phyloP scores from a whole-genome alignment of 1,140 invertebrate species.

The Zaprionus kolodkinae region DNA sequence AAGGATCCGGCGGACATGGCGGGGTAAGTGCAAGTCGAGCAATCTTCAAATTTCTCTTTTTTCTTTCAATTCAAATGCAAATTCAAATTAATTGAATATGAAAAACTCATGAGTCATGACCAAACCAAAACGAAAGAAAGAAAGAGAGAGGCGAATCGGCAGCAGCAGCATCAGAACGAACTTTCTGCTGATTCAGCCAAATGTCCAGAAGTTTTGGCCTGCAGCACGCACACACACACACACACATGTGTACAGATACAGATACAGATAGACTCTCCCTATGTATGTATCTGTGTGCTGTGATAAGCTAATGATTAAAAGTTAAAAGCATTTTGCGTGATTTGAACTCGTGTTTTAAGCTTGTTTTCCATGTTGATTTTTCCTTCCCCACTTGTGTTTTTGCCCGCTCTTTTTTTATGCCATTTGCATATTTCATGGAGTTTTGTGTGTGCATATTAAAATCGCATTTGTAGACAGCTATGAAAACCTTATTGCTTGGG shows the following conservation, averaged over 20 bases:
- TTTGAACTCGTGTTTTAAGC: neutral
- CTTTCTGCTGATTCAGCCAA: conserved; percentile 1
- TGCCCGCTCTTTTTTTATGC: conserved; percentile 18
- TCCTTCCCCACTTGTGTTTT: neutral
- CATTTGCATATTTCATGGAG: conserved; percentile 50
- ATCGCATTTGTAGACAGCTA: conserved; percentile 33
- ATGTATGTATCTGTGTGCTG: neutral
- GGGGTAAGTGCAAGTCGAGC: conserved; percentile 82
- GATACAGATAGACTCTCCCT: neutral
- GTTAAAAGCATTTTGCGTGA: conserved; percentile 6
- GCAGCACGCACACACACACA: neutral
- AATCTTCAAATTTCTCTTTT: neutral
- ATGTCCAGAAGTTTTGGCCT: neutral
- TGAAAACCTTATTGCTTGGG: conserved; percentile 45
- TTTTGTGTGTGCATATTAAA: conserved; percentile 46
- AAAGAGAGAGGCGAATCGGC: neutral
- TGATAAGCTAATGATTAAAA: conserved; percentile 22
- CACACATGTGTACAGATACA: neutral
- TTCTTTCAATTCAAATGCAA: conserved; percentile 5
- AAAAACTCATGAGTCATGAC: conserved; percentile 20
- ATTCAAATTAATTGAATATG: conserved; percentile 31
- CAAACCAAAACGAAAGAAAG: neutral
- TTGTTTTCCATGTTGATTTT: conserved; percentile 19
- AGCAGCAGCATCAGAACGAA: neutral
- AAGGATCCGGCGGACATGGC: conserved; percentile 85